Percentiles rank a stretch among this genome's conserved stretches.
Evolutionary conservation across 1,140 invertebrate genomes (phyloP).

Genomic region (Hyles vespertilio): DNA sequence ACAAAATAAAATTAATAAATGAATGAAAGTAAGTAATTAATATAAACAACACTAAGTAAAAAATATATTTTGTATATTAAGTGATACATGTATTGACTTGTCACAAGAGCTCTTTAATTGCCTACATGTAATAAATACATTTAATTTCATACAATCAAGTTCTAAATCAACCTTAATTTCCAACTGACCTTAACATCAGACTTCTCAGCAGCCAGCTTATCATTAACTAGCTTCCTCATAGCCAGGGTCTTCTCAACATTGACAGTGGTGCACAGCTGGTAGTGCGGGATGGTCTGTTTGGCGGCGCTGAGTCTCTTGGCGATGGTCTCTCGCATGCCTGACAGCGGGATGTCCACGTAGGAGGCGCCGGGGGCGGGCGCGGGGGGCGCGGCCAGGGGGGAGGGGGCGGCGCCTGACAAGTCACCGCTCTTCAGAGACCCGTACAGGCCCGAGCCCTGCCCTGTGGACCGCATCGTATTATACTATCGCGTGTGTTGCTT

Average conservation of each 20-base stretch:
- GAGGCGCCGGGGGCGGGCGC: constrained; percentile 60
- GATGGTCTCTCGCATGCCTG: constrained; percentile 92
- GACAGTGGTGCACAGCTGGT: constrained; percentile 94
- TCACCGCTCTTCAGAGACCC: constrained; percentile 93
- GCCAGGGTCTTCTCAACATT: constrained; percentile 86
- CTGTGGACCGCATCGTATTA: constrained; percentile 57
- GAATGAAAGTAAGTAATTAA: too few relatives aligned
- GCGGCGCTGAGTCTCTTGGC: constrained; percentile 94
- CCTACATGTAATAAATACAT: too few relatives aligned
- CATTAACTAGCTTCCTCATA: constrained; percentile 84
- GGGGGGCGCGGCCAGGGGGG: constrained; percentile 40
- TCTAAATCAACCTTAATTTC: not conserved
- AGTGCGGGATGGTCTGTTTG: constrained; percentile 97
- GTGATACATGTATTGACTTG: too few relatives aligned
- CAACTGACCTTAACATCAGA: constrained; percentile 73
- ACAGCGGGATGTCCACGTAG: constrained; percentile 90
- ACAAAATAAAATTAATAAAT: too few relatives aligned
- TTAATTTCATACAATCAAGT: not conserved
- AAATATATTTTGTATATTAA: too few relatives aligned
- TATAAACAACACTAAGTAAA: too few relatives aligned
- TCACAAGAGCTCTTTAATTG: too few relatives aligned
- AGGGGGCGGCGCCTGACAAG: constrained; percentile 77
- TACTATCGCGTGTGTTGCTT: too few relatives aligned
- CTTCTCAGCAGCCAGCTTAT: constrained; percentile 85
- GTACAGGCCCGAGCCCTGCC: constrained; percentile 89